Evolutionary conservation across 2,888 invertebrate genomes (phyloP).

Genomic region (Nomada hirtipes): DNA sequence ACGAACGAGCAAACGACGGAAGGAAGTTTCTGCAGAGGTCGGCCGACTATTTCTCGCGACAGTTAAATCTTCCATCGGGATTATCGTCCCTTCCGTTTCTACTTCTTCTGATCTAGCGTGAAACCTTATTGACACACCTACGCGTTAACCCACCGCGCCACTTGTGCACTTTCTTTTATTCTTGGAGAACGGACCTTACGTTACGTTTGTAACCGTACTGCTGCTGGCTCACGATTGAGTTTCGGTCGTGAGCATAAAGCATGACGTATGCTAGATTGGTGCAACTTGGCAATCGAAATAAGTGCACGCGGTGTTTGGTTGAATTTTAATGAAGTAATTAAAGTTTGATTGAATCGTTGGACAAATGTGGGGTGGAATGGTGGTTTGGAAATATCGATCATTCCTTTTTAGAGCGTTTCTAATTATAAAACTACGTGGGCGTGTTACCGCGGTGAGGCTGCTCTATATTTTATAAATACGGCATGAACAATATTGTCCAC

Average conservation of each 20-base stretch:
- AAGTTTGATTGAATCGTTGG: no score
- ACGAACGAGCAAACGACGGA: constrained; percentile 38
- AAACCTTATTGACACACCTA: constrained; percentile 57
- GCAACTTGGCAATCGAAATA: neutral
- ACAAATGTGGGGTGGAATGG: no score
- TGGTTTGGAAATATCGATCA: no score
- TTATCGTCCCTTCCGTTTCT: constrained; percentile 58
- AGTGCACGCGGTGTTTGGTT: no score
- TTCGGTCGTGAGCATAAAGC: neutral
- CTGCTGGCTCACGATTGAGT: neutral
- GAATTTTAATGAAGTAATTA: no score
- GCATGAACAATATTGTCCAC: no score
- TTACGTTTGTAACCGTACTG: neutral
- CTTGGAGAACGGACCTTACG: neutral
- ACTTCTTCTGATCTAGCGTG: constrained; percentile 30
- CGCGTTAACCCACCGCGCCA: constrained; percentile 17
- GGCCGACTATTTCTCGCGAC: constrained; percentile 65
- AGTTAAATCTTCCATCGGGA: constrained; percentile 73
- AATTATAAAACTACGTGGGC: no score
- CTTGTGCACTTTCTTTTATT: neutral
- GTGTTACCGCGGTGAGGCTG: no score
- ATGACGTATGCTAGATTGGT: neutral
- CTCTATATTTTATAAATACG: no score
- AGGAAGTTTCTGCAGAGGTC: constrained; percentile 49
- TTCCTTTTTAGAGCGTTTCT: no score